A percentile compares a stretch with the other conserved stretches of the same genome.
These are phyloP conservation scores for Anarrhichthys ocellatus DNA, from an alignment of 2,113 vertebrate species.

Conservation along the genomic window DNA sequence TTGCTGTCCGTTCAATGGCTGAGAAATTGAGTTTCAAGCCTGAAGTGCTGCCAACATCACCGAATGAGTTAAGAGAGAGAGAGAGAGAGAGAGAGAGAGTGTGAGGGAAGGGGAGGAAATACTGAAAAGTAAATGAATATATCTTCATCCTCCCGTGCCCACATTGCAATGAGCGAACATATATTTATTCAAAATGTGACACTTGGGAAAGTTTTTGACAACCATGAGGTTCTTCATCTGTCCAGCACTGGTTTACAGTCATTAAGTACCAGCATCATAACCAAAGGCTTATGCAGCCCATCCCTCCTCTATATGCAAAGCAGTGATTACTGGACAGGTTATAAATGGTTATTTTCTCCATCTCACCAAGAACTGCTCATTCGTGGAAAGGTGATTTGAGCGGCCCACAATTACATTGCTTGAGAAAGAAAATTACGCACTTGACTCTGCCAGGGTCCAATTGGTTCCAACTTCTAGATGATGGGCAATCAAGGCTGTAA, in stretches of 20 bases:
- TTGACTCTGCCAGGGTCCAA: slow-evolving; percentile 69
- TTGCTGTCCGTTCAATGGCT: slow-evolving; percentile 84
- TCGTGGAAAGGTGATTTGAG: slow-evolving; percentile 72
- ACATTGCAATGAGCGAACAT: slow-evolving; percentile 51
- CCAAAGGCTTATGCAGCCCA: slow-evolving; percentile 50
- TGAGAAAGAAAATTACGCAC: slow-evolving; percentile 67
- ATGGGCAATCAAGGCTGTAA: slow-evolving; percentile 71
- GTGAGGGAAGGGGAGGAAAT: slow-evolving; percentile 7
- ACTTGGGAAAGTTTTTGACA: slow-evolving; percentile 67
- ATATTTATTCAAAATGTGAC: slow-evolving; percentile 65
- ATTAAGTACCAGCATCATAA: slow-evolving; percentile 59
- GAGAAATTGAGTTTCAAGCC: slow-evolving; percentile 87
- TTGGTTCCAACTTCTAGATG: slow-evolving; percentile 71
- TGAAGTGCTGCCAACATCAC: slow-evolving; percentile 76
- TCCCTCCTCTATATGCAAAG: slow-evolving; percentile 68
- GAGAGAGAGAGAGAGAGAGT: slow-evolving; percentile 40
- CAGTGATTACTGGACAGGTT: slow-evolving; percentile 73
- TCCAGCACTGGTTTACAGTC: slow-evolving; percentile 49
- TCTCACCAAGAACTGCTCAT: slow-evolving; percentile 69
- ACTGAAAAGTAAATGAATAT: slow-evolving; percentile 72
- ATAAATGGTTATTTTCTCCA: slow-evolving; percentile 73
- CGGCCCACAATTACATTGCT: slow-evolving; percentile 65
- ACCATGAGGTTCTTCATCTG: slow-evolving; percentile 44
- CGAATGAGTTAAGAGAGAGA: slow-evolving; percentile 59
- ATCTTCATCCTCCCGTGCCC: slow-evolving; percentile 61